Base-by-base conservation (phyloP, 2,113 vertebrate genomes). In the Perognathus longimembris region DNA sequence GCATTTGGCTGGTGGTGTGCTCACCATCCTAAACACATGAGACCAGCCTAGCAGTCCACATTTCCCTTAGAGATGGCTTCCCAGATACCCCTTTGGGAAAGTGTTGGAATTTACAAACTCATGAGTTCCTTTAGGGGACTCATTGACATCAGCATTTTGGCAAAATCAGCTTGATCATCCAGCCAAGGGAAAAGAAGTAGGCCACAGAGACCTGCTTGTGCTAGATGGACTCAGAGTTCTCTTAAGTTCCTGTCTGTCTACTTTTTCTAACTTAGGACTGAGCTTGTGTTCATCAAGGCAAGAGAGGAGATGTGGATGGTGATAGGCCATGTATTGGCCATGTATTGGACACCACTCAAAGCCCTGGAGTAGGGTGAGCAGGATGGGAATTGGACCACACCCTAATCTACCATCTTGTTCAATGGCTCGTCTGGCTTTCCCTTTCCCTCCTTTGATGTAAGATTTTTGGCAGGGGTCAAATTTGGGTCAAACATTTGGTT, bases 401-500 rank as follows among this genome's bases (percentile, higher is more conserved):
- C 36, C 81, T 34, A 92, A 17, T n/a, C 34, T 26, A 2, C 59
- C 78, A 21, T 91, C 86, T 91, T 57, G 20, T 34, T 69, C 40
- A 67, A 0, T 57, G 32, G 38, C 67, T 80, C 88, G 28, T 38
- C 4, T 2, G 24, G 61, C 30, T 30, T 22, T 50, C 63, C 54
- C 24, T 28, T 85, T 21, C 15, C 59, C 22, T 85, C 20, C 69
- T 57, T 88, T 90, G 54, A 69, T 34, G 34, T 9, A 28, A 24
- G 74, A 30, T 45, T 84, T 75, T 81, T 61, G 70, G 59, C 40
- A 92, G n/a, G 28, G 42, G 77, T 89, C 28, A n/a, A 50, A 78
- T 89, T 95, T 81, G 57, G 40, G 38, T 78, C 88, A 94, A 79
- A 32, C 36, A 59, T 85, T 92, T 61, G 86, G 63, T 86, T 32